Conservation (phyloP, 2,888 invertebrate species). For the Coelinius sp. region DNA sequence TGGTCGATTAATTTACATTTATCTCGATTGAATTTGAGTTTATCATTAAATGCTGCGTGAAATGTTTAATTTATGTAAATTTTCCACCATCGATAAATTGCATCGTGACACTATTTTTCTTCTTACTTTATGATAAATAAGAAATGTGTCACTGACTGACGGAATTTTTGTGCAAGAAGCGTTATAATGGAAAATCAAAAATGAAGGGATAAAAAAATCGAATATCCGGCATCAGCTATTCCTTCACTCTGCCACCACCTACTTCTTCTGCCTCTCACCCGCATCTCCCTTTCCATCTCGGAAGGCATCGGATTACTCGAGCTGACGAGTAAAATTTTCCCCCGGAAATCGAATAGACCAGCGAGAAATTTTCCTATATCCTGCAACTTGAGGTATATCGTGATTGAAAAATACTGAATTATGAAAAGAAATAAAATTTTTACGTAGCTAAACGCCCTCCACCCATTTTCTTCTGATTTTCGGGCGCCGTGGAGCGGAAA, state of each 20-base stretch:
- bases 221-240: slow-evolving; percentile 35
- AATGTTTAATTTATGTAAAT: not conserved
- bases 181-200: not conserved
- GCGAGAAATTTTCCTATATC: slow-evolving; percentile 38
- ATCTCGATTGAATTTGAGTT: not conserved
- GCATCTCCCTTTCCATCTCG: slow-evolving; percentile 9
- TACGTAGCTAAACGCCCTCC: not conserved
- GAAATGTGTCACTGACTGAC: not conserved
- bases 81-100: not conserved
- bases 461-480: not conserved
- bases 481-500: not conserved
- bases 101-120: not conserved
- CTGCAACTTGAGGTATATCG: slow-evolving; percentile 28
- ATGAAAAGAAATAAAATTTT: not conserved
- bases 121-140: not conserved
- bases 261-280: slow-evolving; percentile 40
- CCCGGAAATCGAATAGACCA: slow-evolving; percentile 41
- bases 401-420: slow-evolving; percentile 33
- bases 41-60: not conserved
- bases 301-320: slow-evolving; percentile 37
- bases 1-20: not conserved
- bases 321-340: slow-evolving; percentile 40
- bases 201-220: slow-evolving; percentile 11
- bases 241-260: slow-evolving; percentile 30
- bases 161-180: slow-evolving; percentile 9